Evolutionary conservation across 2,797 vertebrate species (phyloP).

Genomic region (Eupleurogrammus muticus): DNA sequence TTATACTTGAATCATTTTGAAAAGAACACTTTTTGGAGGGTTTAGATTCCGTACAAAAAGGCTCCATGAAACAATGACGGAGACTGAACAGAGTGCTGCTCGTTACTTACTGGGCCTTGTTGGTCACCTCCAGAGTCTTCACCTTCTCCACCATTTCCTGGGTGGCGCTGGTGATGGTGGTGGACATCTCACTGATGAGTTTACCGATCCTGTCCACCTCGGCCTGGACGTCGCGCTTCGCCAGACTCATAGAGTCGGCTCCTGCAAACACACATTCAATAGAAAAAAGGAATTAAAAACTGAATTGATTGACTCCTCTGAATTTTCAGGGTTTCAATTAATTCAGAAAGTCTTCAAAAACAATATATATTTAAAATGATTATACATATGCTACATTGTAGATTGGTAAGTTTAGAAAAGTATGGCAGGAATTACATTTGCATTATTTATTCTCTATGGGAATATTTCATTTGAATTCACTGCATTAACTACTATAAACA

Average conservation of each 20-base stretch:
- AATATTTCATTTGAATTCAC: too few species aligned
- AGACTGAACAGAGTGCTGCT: background rate
- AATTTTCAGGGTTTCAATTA: background rate
- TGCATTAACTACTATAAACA: too few species aligned
- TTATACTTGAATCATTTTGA: background rate
- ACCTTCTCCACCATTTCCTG: conserved; percentile 72
- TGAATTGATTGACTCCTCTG: background rate
- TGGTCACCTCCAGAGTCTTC: conserved; percentile 68
- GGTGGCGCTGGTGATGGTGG: conserved; percentile 43
- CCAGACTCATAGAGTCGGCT: conserved; percentile 67
- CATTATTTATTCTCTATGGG: background rate
- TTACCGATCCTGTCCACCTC: conserved; percentile 65
- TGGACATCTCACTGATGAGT: conserved; percentile 65
- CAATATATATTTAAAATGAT: background rate
- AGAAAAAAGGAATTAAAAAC: background rate
- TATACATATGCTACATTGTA: background rate
- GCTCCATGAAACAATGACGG: background rate
- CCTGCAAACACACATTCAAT: conserved; percentile 47
- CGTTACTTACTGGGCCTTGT: conserved; percentile 75
- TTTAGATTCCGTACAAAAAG: background rate
- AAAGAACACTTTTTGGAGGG: background rate
- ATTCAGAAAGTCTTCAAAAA: background rate
- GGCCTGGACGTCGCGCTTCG: conserved; percentile 67
- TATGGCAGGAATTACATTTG: background rate
- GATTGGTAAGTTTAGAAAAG: background rate